A percentile compares a stretch with the other conserved stretches of the same genome.
These are phyloP conservation scores for Tribolium castaneum DNA, from an alignment of 1,140 invertebrate genomes.

Conservation along the genomic window DNA sequence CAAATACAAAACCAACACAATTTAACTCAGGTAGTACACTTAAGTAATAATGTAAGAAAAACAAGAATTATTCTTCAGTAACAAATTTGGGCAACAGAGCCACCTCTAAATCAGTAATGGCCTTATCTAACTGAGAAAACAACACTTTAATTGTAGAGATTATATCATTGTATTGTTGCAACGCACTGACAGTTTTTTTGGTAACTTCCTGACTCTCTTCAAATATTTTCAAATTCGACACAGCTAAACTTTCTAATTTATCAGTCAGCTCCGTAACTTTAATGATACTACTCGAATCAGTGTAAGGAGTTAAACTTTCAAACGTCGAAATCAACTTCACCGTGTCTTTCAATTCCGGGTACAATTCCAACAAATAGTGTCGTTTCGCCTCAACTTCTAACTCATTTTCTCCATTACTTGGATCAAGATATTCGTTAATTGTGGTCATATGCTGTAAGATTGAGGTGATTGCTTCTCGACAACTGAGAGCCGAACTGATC, in stretches of 20 bases:
- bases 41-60: not conserved
- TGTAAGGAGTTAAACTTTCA: constrained; percentile 51
- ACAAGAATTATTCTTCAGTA: constrained; percentile 49
- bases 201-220: constrained; percentile 56
- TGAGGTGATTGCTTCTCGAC: constrained; percentile 59
- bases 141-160: constrained; percentile 57
- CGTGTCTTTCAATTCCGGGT: constrained; percentile 59
- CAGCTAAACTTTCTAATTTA: constrained; percentile 56
- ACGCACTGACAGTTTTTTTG: constrained; percentile 55
- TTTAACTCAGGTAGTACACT: not conserved
- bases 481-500: constrained; percentile 61
- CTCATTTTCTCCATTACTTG: constrained; percentile 55
- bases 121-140: constrained; percentile 59
- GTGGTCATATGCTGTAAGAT: constrained; percentile 56
- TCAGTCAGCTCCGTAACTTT: constrained; percentile 54
- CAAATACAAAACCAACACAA: not conserved
- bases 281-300: constrained; percentile 56
- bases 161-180: constrained; percentile 62
- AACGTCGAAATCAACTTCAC: constrained; percentile 55
- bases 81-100: constrained; percentile 52
- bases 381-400: constrained; percentile 58
- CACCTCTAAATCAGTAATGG: constrained; percentile 56
- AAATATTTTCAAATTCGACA: constrained; percentile 54
- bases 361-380: constrained; percentile 59
- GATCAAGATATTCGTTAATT: constrained; percentile 62